Conservation (phyloP, 2,797 vertebrate species). For the Rhadinocentrus ornatus region DNA sequence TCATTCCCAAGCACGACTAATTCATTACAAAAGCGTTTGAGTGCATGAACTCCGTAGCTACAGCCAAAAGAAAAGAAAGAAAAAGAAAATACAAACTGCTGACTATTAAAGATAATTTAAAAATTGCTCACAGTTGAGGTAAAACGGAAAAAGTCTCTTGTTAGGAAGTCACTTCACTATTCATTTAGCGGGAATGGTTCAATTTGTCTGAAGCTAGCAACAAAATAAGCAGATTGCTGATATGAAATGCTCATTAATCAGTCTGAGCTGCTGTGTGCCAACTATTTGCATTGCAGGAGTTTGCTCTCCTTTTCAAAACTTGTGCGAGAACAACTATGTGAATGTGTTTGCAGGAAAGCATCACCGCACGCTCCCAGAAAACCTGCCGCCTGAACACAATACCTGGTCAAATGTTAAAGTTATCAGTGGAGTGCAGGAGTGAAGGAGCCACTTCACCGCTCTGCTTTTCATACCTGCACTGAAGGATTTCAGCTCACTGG, state of each 20-base stretch:
- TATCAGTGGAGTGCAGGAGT: constrained; percentile 82
- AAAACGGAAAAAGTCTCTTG: constrained; percentile 36
- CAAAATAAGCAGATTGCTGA: constrained; percentile 61
- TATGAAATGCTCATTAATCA: constrained; percentile 64
- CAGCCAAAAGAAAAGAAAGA: constrained; percentile 33
- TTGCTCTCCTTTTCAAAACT: constrained; percentile 24
- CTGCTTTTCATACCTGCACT: constrained; percentile 64
- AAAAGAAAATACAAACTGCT: constrained; percentile 48
- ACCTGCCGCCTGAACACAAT: constrained; percentile 70
- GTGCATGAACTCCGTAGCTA: constrained; percentile 47
- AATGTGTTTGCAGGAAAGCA: constrained; percentile 49
- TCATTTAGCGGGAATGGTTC: constrained; percentile 19
- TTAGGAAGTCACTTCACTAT: constrained; percentile 39
- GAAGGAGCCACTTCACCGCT: constrained; percentile 65
- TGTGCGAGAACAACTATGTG: constrained; percentile 29
- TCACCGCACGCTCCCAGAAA: constrained; percentile 45
- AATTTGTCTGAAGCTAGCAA: constrained; percentile 39
- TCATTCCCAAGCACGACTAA: constrained; percentile 72
- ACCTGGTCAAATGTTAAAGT: constrained; percentile 75
- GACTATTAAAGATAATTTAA: constrained; percentile 60
- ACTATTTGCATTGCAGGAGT: constrained; percentile 39
- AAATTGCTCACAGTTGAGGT: constrained; percentile 42
- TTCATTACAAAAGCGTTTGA: constrained; percentile 70
- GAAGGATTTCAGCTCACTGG: constrained; percentile 72
- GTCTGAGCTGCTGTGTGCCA: neutral